Evolutionary conservation across 1,140 invertebrate species (phyloP).

Genomic region (Drosophila mauritiana): DNA sequence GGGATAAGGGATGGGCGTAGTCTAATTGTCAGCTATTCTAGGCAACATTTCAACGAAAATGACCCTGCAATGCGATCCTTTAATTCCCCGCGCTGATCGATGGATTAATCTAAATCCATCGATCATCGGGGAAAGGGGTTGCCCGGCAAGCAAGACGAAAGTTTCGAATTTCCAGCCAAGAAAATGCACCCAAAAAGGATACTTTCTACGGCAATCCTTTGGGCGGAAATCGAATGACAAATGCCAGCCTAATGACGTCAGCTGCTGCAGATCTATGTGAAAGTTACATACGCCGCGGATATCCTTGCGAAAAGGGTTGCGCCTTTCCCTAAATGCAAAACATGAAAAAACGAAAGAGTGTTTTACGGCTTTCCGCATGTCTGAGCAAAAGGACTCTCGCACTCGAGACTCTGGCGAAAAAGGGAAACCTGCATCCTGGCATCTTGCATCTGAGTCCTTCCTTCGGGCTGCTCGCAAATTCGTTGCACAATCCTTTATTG

Average conservation of each 20-base stretch:
- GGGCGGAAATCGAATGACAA: constrained; percentile 70
- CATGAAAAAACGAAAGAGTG: constrained; percentile 46
- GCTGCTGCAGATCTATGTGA: constrained; percentile 77
- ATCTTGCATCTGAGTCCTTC: constrained; percentile 26
- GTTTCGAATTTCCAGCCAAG: constrained; percentile 61
- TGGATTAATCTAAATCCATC: constrained; percentile 42
- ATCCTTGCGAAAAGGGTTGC: constrained; percentile 56
- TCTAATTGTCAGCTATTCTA: constrained; percentile 17
- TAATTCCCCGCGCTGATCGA: constrained; percentile 25
- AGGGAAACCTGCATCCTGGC: constrained; percentile 40
- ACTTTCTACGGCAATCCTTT: constrained; percentile 61
- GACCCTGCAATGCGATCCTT: constrained; percentile 26
- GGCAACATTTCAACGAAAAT: constrained; percentile 13
- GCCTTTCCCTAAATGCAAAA: constrained; percentile 41
- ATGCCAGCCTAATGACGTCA: constrained; percentile 74
- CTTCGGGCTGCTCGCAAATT: constrained; percentile 40
- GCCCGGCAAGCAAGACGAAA: constrained; percentile 33
- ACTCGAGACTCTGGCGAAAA: constrained; percentile 34
- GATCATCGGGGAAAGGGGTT: constrained; percentile 45
- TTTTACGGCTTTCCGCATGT: constrained; percentile 76
- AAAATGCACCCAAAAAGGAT: constrained; percentile 47
- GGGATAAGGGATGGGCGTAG: constrained; percentile 7
- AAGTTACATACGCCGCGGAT: constrained; percentile 31
- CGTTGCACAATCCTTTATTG: constrained; percentile 57
- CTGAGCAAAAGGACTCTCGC: constrained; percentile 64